Conservation (phyloP, 2,888 invertebrate genomes). For the Nomada ruficornis region DNA sequence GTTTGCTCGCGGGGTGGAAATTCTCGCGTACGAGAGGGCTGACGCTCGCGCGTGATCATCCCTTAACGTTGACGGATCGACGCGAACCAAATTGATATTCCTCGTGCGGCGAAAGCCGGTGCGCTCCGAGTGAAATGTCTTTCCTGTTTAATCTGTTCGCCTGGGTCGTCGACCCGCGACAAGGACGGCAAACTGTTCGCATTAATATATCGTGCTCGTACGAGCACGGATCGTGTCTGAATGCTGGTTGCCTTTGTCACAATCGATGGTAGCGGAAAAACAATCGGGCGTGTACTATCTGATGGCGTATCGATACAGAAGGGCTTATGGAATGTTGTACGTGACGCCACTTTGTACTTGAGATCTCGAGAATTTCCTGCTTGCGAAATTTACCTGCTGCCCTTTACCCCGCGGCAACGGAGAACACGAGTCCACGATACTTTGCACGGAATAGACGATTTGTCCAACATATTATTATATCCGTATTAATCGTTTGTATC, state of each 20-base stretch:
- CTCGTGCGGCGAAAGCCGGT: constrained; percentile 56
- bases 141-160: constrained; percentile 50
- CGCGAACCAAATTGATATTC: constrained; percentile 54
- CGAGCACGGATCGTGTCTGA: constrained; percentile 24
- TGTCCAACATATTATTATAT: no score
- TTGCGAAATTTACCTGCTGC: no score
- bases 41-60: background rate
- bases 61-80: constrained; percentile 10
- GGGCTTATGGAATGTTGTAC: background rate
- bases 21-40: background rate
- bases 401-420: no score
- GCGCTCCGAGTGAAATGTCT: constrained; percentile 64
- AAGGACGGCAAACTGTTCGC: constrained; percentile 56
- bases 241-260: background rate
- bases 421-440: no score
- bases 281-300: background rate
- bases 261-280: background rate
- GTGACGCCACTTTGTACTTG: background rate
- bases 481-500: no score
- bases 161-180: constrained; percentile 58
- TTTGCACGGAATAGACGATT: no score
- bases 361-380: no score
- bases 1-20: constrained; percentile 15
- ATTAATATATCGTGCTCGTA: constrained; percentile 51
- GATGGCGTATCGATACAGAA: background rate